phyloP scores from a whole-genome alignment of 2,113 vertebrate genomes.

The Nyctibius bracteatus region DNA sequence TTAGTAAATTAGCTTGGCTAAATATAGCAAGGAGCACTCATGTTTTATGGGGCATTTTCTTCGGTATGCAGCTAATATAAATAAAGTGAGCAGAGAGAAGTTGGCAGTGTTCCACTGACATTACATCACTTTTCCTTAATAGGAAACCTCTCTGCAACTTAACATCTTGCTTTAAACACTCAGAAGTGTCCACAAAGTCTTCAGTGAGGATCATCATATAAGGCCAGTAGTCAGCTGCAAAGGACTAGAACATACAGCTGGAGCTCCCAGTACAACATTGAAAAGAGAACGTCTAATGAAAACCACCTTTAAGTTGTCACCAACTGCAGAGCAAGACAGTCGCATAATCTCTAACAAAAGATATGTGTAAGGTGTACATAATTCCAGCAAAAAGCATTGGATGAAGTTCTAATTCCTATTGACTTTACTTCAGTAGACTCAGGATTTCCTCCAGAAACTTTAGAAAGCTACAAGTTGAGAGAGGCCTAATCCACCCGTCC shows the following conservation, averaged over 20 bases:
- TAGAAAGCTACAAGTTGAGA: background rate
- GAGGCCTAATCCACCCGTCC: background rate
- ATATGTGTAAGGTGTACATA: background rate
- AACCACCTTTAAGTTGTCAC: background rate
- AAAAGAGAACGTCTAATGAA: background rate
- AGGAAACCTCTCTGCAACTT: slow-evolving; percentile 76
- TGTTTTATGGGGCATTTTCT: slow-evolving; percentile 57
- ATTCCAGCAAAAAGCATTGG: background rate
- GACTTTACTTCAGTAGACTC: background rate
- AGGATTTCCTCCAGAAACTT: background rate
- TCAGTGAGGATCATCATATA: slow-evolving; percentile 50
- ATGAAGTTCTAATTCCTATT: background rate
- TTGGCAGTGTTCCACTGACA: slow-evolving; percentile 64
- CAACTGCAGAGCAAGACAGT: background rate
- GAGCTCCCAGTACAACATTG: background rate
- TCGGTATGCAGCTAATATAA: slow-evolving; percentile 79
- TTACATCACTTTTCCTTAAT: slow-evolving; percentile 85
- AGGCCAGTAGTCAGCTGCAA: slow-evolving; percentile 2
- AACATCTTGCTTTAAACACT: slow-evolving; percentile 65
- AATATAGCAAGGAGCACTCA: slow-evolving; percentile 70
- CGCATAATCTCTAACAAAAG: background rate
- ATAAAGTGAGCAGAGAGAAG: slow-evolving; percentile 61
- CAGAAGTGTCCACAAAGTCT: slow-evolving; percentile 59
- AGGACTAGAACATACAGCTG: background rate
- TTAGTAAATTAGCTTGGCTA: slow-evolving; percentile 68